These are phyloP conservation scores for Anguilla obscura DNA, from an alignment of 2,797 vertebrate species.

Conservation along the genomic window DNA sequence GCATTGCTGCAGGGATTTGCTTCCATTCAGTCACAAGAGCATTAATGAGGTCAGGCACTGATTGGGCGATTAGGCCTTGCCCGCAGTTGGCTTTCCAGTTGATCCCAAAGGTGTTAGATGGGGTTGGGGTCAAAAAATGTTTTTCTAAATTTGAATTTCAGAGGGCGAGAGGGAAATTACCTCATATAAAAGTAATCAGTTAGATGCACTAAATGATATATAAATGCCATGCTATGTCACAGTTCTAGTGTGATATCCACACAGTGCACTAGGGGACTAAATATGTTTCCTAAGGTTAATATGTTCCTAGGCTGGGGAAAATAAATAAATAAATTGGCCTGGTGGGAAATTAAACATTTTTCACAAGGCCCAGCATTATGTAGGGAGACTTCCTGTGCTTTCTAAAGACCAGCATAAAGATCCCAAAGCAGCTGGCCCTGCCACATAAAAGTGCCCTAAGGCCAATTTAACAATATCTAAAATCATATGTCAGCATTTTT, in stretches of 20 bases:
- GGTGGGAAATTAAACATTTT: constrained; percentile 3
- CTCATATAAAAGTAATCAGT: neutral
- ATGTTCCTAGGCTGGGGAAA: neutral
- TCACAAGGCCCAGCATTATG: neutral
- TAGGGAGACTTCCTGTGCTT: neutral
- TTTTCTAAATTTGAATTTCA: neutral
- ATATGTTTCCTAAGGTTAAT: neutral
- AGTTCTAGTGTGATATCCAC: neutral
- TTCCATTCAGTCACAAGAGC: too few relatives aligned
- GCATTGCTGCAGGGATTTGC: too few relatives aligned
- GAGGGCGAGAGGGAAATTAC: neutral
- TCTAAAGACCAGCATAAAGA: neutral
- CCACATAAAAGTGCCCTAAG: neutral
- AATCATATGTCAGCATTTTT: constrained; percentile 14
- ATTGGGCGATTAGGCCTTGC: too few relatives aligned
- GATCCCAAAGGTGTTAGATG: too few relatives aligned
- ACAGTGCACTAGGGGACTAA: neutral
- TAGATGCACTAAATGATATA: neutral
- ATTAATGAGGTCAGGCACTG: too few relatives aligned
- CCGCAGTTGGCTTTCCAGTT: too few relatives aligned
- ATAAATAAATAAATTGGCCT: neutral
- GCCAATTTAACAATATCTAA: neutral
- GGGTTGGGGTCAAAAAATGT: too few relatives aligned
- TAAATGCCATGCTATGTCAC: neutral
- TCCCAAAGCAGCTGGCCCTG: neutral